Percentiles rank a stretch among this genome's conserved stretches.
Conservation (phyloP, 2,113 vertebrate species). For the Cyanoliseus patagonus region DNA sequence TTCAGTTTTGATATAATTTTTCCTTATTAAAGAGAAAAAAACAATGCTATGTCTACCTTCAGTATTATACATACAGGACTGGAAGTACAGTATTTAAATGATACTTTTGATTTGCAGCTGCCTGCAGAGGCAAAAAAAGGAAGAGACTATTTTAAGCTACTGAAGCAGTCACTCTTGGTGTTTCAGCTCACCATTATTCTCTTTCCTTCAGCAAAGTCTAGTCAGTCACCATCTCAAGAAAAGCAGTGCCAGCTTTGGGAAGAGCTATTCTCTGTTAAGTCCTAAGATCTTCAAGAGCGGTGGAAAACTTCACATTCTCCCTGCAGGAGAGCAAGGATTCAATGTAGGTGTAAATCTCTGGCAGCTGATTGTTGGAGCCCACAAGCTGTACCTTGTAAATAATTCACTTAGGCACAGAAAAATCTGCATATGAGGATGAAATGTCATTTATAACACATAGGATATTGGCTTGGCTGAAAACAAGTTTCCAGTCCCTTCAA, state of each 20-base stretch:
- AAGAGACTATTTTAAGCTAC: not conserved
- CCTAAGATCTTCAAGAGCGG: conserved; percentile 51
- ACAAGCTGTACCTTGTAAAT: conserved; percentile 77
- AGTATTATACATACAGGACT: not conserved
- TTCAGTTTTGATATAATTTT: not conserved
- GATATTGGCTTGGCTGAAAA: conserved; percentile 66
- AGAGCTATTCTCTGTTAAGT: conserved; percentile 23
- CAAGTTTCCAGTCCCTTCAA: conserved; percentile 63
- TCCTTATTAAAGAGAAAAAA: not conserved
- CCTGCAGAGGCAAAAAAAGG: not conserved
- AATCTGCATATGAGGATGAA: conserved; percentile 78
- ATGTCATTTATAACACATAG: conserved; percentile 77
- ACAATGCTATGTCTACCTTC: not conserved
- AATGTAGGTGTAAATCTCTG: conserved; percentile 69
- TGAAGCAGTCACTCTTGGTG: not conserved
- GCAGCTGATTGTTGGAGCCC: conserved; percentile 72
- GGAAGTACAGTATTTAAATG: conserved; percentile 30
- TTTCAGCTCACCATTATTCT: conserved; percentile 5
- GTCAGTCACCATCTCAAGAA: conserved; percentile 23
- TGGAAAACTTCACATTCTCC: conserved; percentile 56
- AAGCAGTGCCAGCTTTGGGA: conserved; percentile 4
- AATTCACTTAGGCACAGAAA: conserved; percentile 75
- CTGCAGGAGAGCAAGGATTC: conserved; percentile 54
- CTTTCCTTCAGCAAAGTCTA: not conserved
- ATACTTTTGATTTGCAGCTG: conserved; percentile 27